These are phyloP conservation scores for Muscicapa adusta DNA, from an alignment of 2,113 vertebrate species.

Conservation along the genomic window DNA sequence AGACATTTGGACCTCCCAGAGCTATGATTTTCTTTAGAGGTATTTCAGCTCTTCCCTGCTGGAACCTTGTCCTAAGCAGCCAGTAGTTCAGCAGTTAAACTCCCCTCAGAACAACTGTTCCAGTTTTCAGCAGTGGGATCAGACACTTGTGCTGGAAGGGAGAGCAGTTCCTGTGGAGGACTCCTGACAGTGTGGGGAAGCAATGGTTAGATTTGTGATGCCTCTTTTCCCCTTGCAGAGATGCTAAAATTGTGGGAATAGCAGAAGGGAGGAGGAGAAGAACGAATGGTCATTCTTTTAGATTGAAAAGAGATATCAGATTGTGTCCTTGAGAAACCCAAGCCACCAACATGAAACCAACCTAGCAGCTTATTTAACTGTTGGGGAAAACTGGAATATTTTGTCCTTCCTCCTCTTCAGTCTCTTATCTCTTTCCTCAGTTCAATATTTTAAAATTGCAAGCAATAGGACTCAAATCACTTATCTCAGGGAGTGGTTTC, in stretches of 20 bases:
- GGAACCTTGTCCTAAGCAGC: constrained; percentile 43
- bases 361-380: not conserved
- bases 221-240: not conserved
- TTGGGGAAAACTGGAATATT: not conserved
- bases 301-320: not conserved
- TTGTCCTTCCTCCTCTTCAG: not conserved
- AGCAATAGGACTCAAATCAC: not conserved
- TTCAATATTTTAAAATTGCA: not conserved
- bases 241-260: not conserved
- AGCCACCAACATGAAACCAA: not conserved
- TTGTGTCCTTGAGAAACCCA: not conserved
- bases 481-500: not conserved
- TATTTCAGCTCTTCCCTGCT: constrained; percentile 41
- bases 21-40: constrained; percentile 17
- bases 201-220: not conserved
- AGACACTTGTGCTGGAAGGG: not conserved
- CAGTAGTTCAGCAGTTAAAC: not conserved
- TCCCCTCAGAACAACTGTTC: not conserved
- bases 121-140: not conserved
- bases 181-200: not conserved
- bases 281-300: not conserved
- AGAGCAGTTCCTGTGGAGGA: not conserved
- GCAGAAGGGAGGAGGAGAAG: not conserved
- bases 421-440: not conserved
- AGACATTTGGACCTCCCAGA: not conserved